phyloP scores from a whole-genome alignment of 2,797 vertebrate genomes.

The Lithobates sylvaticus region DNA sequence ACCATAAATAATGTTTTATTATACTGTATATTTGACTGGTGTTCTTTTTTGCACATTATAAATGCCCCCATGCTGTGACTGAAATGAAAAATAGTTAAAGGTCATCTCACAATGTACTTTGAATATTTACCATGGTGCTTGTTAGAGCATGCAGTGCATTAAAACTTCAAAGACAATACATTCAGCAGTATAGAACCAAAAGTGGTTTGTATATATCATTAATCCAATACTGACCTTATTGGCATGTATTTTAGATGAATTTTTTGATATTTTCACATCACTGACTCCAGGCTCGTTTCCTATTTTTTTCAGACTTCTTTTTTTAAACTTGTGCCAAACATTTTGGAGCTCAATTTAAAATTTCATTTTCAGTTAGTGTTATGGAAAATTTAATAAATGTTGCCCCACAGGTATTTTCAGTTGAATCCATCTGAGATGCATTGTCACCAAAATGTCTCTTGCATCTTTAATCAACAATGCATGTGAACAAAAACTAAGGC shows the following conservation, averaged over 20 bases:
- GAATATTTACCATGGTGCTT: not conserved
- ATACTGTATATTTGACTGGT: not conserved
- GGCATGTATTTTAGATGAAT: not conserved
- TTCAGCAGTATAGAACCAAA: not conserved
- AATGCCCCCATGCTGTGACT: not conserved
- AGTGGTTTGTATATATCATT: not conserved
- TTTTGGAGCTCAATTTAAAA: conserved; percentile 2
- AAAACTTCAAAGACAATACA: conserved; percentile 12
- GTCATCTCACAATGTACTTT: not conserved
- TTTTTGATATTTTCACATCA: not conserved
- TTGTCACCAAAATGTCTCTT: conserved; percentile 7
- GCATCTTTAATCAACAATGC: not conserved
- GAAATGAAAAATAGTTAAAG: not conserved
- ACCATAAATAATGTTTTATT: not conserved
- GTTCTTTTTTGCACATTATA: not conserved
- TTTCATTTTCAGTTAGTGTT: not conserved
- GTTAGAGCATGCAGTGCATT: not conserved
- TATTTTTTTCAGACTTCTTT: not conserved
- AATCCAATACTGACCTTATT: not conserved
- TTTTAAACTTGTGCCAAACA: conserved; percentile 23
- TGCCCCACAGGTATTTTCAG: not conserved
- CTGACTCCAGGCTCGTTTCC: conserved; percentile 25
- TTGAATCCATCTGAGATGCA: not conserved
- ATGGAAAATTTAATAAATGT: conserved; percentile 10
- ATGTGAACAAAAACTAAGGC: not conserved